phyloP scores from a whole-genome alignment of 2,113 vertebrate genomes.

The Corynorhinus townsendii region DNA sequence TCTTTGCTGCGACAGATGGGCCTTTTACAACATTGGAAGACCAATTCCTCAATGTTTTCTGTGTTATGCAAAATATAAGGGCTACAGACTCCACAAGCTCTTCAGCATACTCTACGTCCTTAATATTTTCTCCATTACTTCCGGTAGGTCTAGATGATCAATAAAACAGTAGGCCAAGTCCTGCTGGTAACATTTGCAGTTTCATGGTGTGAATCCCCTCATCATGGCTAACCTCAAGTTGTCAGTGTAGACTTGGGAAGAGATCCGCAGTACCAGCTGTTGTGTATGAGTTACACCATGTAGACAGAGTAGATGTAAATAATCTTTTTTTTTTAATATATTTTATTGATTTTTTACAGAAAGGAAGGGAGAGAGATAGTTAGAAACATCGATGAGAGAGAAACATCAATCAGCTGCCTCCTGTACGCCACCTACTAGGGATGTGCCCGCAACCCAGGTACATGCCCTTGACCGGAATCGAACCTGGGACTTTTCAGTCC shows the following conservation, averaged over 20 bases:
- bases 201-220: not conserved
- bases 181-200: not conserved
- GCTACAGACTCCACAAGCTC: not conserved
- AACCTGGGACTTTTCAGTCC: too few relatives aligned
- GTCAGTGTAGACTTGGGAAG: not conserved
- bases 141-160: not conserved
- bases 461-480: too few relatives aligned
- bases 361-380: too few relatives aligned
- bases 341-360: too few relatives aligned
- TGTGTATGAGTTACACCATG: not conserved
- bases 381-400: too few relatives aligned
- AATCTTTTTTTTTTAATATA: too few relatives aligned
- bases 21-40: not conserved
- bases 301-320: not conserved
- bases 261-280: rapidly evolving
- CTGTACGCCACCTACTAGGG: too few relatives aligned
- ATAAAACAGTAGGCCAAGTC: not conserved
- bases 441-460: too few relatives aligned
- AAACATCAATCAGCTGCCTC: too few relatives aligned
- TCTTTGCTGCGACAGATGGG: not conserved
- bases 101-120: not conserved
- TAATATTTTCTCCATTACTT: not conserved
- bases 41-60: not conserved
- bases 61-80: not conserved
- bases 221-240: not conserved